phyloP scores from a whole-genome alignment of 2,888 invertebrate species.

The Lasioglossum pauxillum region DNA sequence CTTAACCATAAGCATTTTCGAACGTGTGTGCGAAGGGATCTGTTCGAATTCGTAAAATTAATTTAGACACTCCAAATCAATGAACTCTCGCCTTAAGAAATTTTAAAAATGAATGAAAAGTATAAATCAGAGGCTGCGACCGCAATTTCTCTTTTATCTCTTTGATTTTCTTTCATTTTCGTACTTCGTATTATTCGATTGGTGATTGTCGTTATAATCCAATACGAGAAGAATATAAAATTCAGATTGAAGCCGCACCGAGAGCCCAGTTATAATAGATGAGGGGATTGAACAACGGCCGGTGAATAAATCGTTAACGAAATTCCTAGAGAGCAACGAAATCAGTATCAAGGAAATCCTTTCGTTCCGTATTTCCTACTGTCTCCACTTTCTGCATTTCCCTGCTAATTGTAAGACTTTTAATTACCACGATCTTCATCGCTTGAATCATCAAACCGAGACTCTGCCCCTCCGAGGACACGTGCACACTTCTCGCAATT shows the following conservation, averaged over 20 bases:
- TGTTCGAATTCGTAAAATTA: too few relatives aligned
- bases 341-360: neutral
- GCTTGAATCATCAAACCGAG: constrained; percentile 8
- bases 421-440: constrained; percentile 26
- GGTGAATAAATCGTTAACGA: neutral
- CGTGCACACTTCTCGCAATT: constrained; percentile 31
- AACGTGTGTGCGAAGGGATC: too few relatives aligned
- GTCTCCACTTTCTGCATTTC: neutral
- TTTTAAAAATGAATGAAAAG: too few relatives aligned
- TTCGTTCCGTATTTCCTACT: neutral
- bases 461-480: constrained; percentile 12
- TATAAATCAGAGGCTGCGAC: too few relatives aligned
- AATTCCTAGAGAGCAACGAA: neutral
- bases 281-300: neutral
- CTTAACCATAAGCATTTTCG: too few relatives aligned
- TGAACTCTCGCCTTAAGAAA: neutral
- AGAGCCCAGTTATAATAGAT: neutral
- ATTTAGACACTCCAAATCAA: neutral
- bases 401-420: neutral
- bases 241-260: too few relatives aligned
- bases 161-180: too few relatives aligned
- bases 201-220: too few relatives aligned
- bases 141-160: too few relatives aligned
- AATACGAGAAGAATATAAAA: too few relatives aligned
- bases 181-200: too few relatives aligned